Conservation (phyloP, 2,113 vertebrate genomes). For the Eolophus roseicapilla region DNA sequence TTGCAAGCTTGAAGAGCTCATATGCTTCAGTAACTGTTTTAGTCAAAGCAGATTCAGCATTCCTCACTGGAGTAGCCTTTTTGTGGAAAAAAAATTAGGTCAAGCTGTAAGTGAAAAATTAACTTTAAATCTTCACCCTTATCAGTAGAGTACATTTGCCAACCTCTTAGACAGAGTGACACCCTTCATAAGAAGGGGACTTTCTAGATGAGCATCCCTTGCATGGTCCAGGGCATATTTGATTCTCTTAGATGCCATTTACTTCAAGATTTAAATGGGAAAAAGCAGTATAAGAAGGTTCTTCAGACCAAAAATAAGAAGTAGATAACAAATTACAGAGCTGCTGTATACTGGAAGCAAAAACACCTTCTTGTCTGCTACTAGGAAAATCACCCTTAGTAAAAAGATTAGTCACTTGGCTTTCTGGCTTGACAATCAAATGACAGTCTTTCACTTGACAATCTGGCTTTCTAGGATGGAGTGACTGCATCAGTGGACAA, state of each 20-base stretch:
- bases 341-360: background rate
- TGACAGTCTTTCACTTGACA: background rate
- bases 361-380: background rate
- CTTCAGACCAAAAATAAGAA: background rate
- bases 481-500: background rate
- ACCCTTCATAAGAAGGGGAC: background rate
- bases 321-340: background rate
- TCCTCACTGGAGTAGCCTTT: background rate
- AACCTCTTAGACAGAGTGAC: background rate
- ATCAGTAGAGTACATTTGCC: background rate
- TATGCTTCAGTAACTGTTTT: background rate
- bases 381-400: background rate
- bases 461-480: background rate
- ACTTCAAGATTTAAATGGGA: background rate
- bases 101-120: background rate
- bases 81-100: background rate
- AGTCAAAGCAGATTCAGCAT: background rate
- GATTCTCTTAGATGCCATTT: background rate
- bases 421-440: background rate
- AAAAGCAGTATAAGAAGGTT: background rate
- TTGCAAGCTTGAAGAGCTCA: background rate
- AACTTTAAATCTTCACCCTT: background rate
- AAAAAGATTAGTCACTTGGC: background rate
- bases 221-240: background rate
- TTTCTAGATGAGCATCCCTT: background rate